Evolutionary conservation across 2,113 vertebrate species (phyloP), one percentile per base, ranked within the genome.

Genomic region (Acanthochromis polyacanthus): DNA sequence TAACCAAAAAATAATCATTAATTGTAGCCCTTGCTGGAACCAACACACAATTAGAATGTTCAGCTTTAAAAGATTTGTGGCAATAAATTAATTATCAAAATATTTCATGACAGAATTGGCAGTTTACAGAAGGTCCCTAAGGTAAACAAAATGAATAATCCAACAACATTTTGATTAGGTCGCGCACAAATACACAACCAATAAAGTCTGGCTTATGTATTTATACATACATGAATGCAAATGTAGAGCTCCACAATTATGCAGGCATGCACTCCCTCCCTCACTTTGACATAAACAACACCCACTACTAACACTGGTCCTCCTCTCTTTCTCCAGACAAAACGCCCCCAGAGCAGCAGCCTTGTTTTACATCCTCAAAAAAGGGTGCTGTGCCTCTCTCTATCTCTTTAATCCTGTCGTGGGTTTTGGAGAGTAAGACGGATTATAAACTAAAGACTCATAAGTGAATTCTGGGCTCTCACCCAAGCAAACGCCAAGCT

Each of bases 201-300:
- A n/a, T 30, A 40, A 36, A 36, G 32, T 36, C 32, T 2, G 32
- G 32, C 32, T 36, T 48, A 77, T 66, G 60, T 14, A 48, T 61
- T 56, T 38, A 70, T 43, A n/a, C 62, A 64, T 23, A 0, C 57
- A 20, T 63, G 38, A 46, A 72, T 74, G 72, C 57, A 78, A 58
- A 78, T 51, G 28, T 19, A 17, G 23, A 48, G 15, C 28, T 10
- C 1, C 38, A 76, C 10, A 45, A 56, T 78, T 75, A 86, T 88
- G 75, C 79, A 83, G 76, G 76, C 46, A 81, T 79, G 63, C 60
- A 30, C 16, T 50, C 10, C 5, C 23, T 53, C 22, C 5, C 40
- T 56, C 20, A 9, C 30, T 67, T 19, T 19, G 50, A 57, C 80
- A 65, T 46, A 20, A 72, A 80, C 48, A 67, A 28, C 55, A 1